Base-by-base conservation (phyloP, 2,888 invertebrate genomes). In the Lymantria monacha region DNA sequence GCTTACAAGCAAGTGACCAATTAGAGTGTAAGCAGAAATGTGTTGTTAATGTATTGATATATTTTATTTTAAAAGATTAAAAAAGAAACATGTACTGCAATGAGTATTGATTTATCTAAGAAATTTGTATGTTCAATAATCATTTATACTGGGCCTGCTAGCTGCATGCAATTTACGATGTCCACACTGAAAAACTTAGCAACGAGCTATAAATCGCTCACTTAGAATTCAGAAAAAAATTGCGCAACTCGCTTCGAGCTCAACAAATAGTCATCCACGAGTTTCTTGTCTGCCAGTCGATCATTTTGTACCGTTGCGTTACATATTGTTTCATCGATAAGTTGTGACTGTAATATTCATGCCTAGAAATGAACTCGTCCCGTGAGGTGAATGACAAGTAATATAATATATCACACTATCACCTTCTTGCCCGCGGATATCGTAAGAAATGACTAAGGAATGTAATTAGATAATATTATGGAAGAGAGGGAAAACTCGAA, bases 1-100 rank as follows among this genome's bases (percentile, higher is more conserved):
- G 72, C 69, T 70, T 71, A 66, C 72, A 73, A 80, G 72, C 76
- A 79, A 83, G 73, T 82, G 75, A 69, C 83, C 86, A 86, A 87
- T 85, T 88, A 82, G 78, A 75, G 76, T 78, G 76, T 82, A 81
- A 82, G 69, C 63, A 48, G 58, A 71, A 36, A 36, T 11, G n/a
- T 36, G 36, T 36, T 36, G 9, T 36, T 36, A 22, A 22, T 22
- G 22, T 22, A 22, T 22, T 22, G 22, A 3, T 22, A 2, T 22
- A 3, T 22, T 22, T 22, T 22, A 22, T 22, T 22, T 22, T 22
- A 22, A 22, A 22, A 22, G 3, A 22, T 22, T 3, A 22, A 22
- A 22, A n/a, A n/a, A n/a, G n/a, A 22, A 22, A 5, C 5, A 22
- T 22, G 22, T 22, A 22, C 22, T 22, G 5, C 5, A 22, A 3